Base-by-base conservation (phyloP, 2,797 vertebrate species). In the Rhinichthys osculus region DNA sequence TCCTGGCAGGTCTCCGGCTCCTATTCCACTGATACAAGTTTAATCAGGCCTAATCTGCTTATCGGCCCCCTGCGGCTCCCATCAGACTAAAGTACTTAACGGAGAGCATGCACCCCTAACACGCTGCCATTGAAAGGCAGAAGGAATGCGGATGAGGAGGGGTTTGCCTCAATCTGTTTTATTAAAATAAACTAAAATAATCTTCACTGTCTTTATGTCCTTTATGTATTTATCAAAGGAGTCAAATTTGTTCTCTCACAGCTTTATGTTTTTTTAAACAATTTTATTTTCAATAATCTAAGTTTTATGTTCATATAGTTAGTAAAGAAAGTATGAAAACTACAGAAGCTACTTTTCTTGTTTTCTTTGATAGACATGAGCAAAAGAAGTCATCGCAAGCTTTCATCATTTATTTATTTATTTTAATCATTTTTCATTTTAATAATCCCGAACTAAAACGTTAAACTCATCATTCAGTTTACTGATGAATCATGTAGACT, bases 41-140 rank as follows among this genome's bases (percentile, higher is more conserved):
- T 96, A 97, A 96, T 96, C 94, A 95, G 93, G 85, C 91, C 92
- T 97, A 96, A 96, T 96, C 95, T 97, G 87, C 94, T 96, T 96
- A 95, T 94, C 89, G 81, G 90, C 92, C 92, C 94, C 94, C 92
- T 85, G 92, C 91, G 93, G 93, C 95, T 94, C 93, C 89, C 92
- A 94, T 95, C 90, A 92, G 92, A 90, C 93, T 91, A 40, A 91
- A 95, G 93, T 93, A 90, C 94, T 95, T 97, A 96, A 95, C 89
- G 74, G 70, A 88, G 94, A 91, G 90, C 93, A 94, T 93, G 92
- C 92, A 90, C 88, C 90, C 89, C 91, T 86, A 93, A 94, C 92
- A 94, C 92, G 88, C 88, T 91, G 92, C 91, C 92, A 93, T 91
- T 94, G 86, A 89, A 93, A 95, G 95, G 90, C 89, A 92, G 89